Evolutionary conservation across 92 coral and sea anemone species (phyloP).

Genomic region (Montipora capitata): DNA sequence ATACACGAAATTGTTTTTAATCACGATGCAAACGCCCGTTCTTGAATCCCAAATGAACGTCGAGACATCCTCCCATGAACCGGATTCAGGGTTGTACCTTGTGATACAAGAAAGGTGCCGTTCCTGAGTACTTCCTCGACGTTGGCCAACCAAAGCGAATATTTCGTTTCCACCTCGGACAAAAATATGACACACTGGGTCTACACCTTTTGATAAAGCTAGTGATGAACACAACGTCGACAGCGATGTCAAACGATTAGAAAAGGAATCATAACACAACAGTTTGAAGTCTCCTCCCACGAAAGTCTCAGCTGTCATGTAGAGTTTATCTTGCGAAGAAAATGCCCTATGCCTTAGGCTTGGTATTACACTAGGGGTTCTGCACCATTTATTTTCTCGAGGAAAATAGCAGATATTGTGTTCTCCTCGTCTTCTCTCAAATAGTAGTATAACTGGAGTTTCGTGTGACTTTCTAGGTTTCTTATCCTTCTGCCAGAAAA

Average conservation of each 20-base stretch:
- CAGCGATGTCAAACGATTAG: background rate
- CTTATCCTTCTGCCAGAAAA: too few relatives aligned
- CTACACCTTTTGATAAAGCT: background rate
- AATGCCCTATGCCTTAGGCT: background rate
- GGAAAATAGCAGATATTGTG: conserved; percentile 7
- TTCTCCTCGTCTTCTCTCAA: background rate
- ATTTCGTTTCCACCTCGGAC: background rate
- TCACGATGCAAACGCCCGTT: background rate
- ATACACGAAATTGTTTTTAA: conserved; percentile 5
- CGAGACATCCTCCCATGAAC: conserved; percentile 2
- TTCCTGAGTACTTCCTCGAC: background rate
- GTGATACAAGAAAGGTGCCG: background rate
- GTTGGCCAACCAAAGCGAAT: background rate
- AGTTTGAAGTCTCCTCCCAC: background rate
- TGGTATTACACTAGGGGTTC: background rate
- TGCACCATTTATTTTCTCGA: background rate
- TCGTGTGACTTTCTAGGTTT: background rate
- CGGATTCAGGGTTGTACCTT: background rate
- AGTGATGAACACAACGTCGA: background rate
- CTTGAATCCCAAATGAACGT: background rate
- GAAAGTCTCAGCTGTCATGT: background rate
- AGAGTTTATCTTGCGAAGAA: background rate
- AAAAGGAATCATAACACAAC: conserved; percentile 2
- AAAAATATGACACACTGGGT: background rate
- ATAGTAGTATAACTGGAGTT: background rate